phyloP scores from a whole-genome alignment of 2,888 invertebrate genomes.

The Crocallis elinguaria region DNA sequence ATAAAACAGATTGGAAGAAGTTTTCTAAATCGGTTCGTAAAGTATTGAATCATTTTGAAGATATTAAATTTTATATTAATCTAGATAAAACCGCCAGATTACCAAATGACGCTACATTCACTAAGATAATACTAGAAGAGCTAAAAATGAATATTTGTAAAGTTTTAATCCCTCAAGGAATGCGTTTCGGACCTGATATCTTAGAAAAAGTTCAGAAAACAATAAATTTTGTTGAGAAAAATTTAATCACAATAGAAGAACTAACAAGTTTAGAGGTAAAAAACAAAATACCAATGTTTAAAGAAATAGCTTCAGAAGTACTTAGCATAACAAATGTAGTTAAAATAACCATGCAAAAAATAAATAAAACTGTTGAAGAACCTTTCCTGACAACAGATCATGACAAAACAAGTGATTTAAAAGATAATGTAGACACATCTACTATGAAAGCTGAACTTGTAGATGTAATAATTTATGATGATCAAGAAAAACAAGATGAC shows the following conservation, averaged over 20 bases:
- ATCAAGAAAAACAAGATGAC: no score
- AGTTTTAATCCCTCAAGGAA: constrained; percentile 42
- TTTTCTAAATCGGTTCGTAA: constrained; percentile 66
- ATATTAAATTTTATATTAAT: constrained; percentile 78
- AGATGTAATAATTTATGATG: background rate
- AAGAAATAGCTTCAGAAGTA: constrained; percentile 54
- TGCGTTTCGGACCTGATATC: constrained; percentile 37
- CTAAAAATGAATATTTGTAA: constrained; percentile 54
- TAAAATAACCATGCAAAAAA: constrained; percentile 27
- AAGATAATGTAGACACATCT: background rate
- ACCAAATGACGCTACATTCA: constrained; percentile 73
- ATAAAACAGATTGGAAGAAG: constrained; percentile 53
- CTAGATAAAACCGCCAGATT: constrained; percentile 77
- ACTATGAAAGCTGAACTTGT: background rate
- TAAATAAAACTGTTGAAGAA: background rate
- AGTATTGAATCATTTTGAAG: constrained; percentile 75
- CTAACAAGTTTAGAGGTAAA: constrained; percentile 66
- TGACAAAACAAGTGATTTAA: background rate
- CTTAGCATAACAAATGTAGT: constrained; percentile 42
- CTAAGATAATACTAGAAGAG: constrained; percentile 69
- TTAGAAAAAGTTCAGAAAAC: constrained; percentile 36
- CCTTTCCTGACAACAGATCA: background rate
- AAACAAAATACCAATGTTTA: constrained; percentile 74
- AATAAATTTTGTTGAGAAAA: constrained; percentile 45
- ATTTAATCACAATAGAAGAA: constrained; percentile 53